A percentile compares a stretch with the other conserved stretches of the same genome.
phyloP scores from a whole-genome alignment of 1,140 invertebrate genomes.

The Paracyclopina nana region DNA sequence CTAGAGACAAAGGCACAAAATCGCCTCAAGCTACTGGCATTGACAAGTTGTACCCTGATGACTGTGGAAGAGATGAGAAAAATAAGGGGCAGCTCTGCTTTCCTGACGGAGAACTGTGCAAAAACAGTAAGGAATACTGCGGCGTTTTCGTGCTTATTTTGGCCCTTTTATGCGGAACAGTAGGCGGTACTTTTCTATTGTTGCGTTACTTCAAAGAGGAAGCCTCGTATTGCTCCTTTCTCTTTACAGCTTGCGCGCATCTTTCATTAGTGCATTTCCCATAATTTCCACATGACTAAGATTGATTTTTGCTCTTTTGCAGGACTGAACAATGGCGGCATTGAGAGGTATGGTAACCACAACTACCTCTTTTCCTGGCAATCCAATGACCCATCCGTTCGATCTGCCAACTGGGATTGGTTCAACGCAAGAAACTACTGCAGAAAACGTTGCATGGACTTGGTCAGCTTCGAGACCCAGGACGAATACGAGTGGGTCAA shows the following conservation, averaged over 20 bases:
- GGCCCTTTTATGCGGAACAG: not conserved
- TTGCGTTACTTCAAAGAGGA: not conserved
- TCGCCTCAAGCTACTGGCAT: slow-evolving; percentile 4
- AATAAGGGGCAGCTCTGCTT: slow-evolving; percentile 14
- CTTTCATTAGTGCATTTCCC: not conserved
- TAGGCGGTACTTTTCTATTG: not conserved
- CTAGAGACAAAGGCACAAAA: slow-evolving; percentile 1
- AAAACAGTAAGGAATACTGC: slow-evolving; percentile 4
- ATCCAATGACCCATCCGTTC: slow-evolving; percentile 34
- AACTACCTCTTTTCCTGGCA: slow-evolving; percentile 69
- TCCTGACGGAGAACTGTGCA: slow-evolving; percentile 13
- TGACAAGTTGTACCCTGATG: slow-evolving; percentile 12
- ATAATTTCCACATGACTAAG: not conserved
- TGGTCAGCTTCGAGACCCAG: slow-evolving; percentile 54
- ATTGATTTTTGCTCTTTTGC: slow-evolving; percentile 1
- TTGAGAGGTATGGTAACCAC: slow-evolving; percentile 30
- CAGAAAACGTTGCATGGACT: slow-evolving; percentile 62
- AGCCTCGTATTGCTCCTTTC: not conserved
- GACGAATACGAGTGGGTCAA: slow-evolving; percentile 71
- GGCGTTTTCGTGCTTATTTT: not conserved
- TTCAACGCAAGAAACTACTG: slow-evolving; percentile 57
- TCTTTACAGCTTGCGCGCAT: not conserved
- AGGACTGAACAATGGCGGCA: slow-evolving; percentile 15
- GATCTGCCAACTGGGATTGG: slow-evolving; percentile 54
- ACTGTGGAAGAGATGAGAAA: slow-evolving; percentile 13